Evolutionary conservation across 1,140 invertebrate species (phyloP).

Genomic region (Ganaspis sp.): DNA sequence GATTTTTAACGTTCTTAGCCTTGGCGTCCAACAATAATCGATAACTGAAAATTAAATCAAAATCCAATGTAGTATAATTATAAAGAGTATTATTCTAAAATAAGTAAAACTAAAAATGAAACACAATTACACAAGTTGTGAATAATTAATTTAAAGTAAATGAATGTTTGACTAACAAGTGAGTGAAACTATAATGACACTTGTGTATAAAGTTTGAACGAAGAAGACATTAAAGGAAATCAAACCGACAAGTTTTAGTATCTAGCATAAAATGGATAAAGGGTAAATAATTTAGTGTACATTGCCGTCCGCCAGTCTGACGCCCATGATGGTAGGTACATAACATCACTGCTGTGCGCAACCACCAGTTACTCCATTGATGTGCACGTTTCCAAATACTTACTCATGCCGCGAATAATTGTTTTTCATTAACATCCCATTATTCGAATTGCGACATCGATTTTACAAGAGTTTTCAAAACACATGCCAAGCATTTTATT

Average conservation of each 20-base stretch:
- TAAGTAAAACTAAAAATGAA: no score
- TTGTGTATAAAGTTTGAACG: background rate
- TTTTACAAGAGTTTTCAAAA: constrained; percentile 6
- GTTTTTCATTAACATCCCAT: constrained; percentile 4
- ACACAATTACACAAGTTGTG: no score
- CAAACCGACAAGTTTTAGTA: constrained; percentile 44
- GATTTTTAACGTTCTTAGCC: no score
- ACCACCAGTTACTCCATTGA: constrained; percentile 49
- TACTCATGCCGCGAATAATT: constrained; percentile 31
- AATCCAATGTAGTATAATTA: no score
- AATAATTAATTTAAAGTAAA: no score
- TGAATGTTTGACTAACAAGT: no score
- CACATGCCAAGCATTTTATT: background rate
- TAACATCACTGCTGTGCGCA: constrained; percentile 39
- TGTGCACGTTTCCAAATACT: constrained; percentile 29
- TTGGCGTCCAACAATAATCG: no score
- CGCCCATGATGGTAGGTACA: constrained; percentile 57
- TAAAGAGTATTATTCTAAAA: no score
- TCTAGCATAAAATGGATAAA: constrained; percentile 61
- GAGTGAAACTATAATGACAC: no score
- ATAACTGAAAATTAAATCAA: no score
- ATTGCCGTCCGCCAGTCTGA: constrained; percentile 71
- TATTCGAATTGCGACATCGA: background rate
- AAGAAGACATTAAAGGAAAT: background rate
- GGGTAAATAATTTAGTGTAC: constrained; percentile 72